Conservation (phyloP, 2,113 vertebrate species). For the Aspidoscelis tigris region DNA sequence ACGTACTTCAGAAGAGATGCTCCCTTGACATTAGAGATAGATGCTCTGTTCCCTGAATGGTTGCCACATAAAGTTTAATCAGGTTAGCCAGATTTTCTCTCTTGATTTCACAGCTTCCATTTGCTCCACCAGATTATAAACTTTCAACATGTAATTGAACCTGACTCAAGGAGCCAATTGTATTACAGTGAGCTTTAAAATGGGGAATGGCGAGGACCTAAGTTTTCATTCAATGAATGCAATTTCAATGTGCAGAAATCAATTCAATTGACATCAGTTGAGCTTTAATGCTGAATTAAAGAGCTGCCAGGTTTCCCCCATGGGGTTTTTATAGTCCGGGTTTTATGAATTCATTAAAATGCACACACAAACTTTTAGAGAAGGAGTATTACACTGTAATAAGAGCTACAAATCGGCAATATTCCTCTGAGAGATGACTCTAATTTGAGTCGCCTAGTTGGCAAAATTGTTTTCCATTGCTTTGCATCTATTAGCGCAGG, state of each 20-base stretch:
- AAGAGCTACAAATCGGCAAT: constrained; percentile 72
- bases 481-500: constrained; percentile 69
- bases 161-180: constrained; percentile 71
- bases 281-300: constrained; percentile 74
- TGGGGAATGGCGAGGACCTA: constrained; percentile 65
- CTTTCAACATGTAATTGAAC: constrained; percentile 73
- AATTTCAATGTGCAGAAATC: constrained; percentile 63
- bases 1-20: constrained; percentile 20
- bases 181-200: constrained; percentile 64
- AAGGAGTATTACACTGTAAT: constrained; percentile 71
- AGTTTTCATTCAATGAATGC: constrained; percentile 67
- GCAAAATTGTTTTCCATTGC: constrained; percentile 72
- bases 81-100: constrained; percentile 67
- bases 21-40: constrained; percentile 25
- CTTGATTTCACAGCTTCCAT: constrained; percentile 72
- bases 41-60: constrained; percentile 41
- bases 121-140: constrained; percentile 70
- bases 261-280: constrained; percentile 69
- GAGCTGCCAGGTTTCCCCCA: constrained; percentile 66
- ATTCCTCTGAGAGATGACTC: constrained; percentile 70
- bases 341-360: constrained; percentile 78
- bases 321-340: constrained; percentile 68
- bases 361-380: constrained; percentile 74
- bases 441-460: constrained; percentile 73
- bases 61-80: constrained; percentile 59